Conservation (phyloP, 30 jellyfish, hydroid and myxozoan genomes). For the Turritopsis dohrnii region DNA sequence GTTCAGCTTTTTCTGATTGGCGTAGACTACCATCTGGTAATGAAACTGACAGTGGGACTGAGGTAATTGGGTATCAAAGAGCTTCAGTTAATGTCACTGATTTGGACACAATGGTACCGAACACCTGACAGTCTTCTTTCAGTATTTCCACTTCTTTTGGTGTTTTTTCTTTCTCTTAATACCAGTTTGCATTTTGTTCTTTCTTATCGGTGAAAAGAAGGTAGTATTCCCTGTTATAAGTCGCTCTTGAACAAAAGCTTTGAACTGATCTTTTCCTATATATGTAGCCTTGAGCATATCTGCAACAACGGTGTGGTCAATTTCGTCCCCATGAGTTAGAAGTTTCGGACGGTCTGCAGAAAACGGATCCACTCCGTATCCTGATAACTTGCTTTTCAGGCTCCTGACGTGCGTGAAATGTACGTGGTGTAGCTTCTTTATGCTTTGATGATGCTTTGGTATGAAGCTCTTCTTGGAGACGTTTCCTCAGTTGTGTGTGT, state of each 20-base stretch:
- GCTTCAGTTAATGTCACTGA: neutral
- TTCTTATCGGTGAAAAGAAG: constrained; percentile 2
- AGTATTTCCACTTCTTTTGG: constrained; percentile 1
- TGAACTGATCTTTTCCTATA: neutral
- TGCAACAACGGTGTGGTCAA: neutral
- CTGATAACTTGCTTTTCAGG: neutral
- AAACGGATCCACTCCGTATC: neutral
- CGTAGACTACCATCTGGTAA: neutral
- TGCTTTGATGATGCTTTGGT: constrained; percentile 14
- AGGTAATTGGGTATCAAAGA: neutral
- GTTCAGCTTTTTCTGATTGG: neutral
- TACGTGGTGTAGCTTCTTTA: constrained; percentile 20
- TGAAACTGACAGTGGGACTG: neutral
- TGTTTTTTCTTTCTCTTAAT: neutral
- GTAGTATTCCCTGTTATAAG: neutral
- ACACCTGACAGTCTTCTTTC: constrained; percentile 2
- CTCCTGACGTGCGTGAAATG: neutral
- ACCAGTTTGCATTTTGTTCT: neutral
- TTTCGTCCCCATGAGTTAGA: neutral
- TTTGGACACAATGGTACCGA: neutral
- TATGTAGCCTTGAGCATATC: neutral
- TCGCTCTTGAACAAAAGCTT: neutral
- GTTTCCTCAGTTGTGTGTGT: constrained; percentile 31
- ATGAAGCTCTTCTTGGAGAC: neutral
- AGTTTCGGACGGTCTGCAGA: neutral